phyloP scores from a whole-genome alignment of 64 coral and sea anemone species.

The Anthopleura sola region DNA sequence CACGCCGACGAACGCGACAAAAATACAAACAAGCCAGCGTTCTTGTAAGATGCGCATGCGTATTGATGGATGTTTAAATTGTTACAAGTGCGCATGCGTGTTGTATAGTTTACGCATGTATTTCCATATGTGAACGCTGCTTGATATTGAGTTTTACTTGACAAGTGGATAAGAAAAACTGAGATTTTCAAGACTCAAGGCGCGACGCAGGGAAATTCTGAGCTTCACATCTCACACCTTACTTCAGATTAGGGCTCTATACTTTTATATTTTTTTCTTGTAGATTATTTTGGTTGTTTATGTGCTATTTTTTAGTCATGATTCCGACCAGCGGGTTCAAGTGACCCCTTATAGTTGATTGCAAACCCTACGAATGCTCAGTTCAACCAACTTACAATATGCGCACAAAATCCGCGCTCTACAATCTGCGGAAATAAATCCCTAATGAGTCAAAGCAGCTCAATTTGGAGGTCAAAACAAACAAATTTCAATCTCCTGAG shows the following conservation, averaged over 20 bases:
- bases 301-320: background rate
- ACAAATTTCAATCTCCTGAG: too few species aligned
- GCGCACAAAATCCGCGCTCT: too few species aligned
- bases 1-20: background rate
- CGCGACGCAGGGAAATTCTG: background rate
- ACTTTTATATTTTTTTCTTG: background rate
- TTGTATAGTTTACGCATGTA: background rate
- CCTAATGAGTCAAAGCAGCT: too few species aligned
- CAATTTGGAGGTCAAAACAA: too few species aligned
- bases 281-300: background rate
- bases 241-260: background rate
- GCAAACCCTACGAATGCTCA: background rate
- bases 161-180: background rate
- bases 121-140: background rate
- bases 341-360: background rate
- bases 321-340: constrained; percentile 8
- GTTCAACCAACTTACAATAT: background rate
- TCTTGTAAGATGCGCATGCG: background rate
- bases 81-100: background rate
- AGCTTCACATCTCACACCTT: background rate
- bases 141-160: background rate
- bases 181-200: background rate
- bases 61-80: background rate
- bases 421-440: too few species aligned
- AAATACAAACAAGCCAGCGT: background rate